Evolutionary conservation across 2,888 invertebrate species (phyloP).

Genomic region (Drosophila falleni): DNA sequence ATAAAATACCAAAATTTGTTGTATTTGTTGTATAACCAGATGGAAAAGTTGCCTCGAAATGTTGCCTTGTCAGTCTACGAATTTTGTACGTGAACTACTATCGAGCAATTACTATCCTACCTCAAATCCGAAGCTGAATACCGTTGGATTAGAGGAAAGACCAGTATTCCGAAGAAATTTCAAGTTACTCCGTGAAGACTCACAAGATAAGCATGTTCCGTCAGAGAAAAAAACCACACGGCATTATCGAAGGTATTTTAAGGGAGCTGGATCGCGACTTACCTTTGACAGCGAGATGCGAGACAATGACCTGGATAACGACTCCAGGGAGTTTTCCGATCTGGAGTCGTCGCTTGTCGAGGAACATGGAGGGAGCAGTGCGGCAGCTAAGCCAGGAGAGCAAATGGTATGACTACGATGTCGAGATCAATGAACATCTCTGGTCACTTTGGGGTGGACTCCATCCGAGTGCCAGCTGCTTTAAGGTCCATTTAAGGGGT

Average conservation of each 20-base stretch:
- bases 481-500: constrained; percentile 87
- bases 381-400: constrained; percentile 37
- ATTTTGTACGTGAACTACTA: constrained; percentile 41
- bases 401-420: constrained; percentile 87
- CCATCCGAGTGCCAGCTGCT: constrained; percentile 87
- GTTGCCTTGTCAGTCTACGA: constrained; percentile 2
- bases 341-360: constrained; percentile 78
- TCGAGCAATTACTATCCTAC: neutral
- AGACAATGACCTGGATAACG: constrained; percentile 75
- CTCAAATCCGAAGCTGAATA: neutral
- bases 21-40: neutral
- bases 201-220: constrained; percentile 3
- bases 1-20: neutral
- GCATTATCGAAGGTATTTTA: constrained; percentile 49
- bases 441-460: constrained; percentile 89
- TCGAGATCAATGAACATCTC: constrained; percentile 89
- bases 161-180: constrained; percentile 11
- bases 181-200: constrained; percentile 8
- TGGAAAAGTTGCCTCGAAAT: constrained; percentile 12
- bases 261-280: constrained; percentile 26
- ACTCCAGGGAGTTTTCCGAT: constrained; percentile 62
- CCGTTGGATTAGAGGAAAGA: too few species aligned
- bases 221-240: constrained; percentile 5
- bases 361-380: constrained; percentile 64
- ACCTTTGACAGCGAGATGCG: constrained; percentile 37